Evolutionary conservation across 2,797 vertebrate genomes (phyloP), one percentile per base, ranked within the genome.

Genomic region (Scleropages formosus): DNA sequence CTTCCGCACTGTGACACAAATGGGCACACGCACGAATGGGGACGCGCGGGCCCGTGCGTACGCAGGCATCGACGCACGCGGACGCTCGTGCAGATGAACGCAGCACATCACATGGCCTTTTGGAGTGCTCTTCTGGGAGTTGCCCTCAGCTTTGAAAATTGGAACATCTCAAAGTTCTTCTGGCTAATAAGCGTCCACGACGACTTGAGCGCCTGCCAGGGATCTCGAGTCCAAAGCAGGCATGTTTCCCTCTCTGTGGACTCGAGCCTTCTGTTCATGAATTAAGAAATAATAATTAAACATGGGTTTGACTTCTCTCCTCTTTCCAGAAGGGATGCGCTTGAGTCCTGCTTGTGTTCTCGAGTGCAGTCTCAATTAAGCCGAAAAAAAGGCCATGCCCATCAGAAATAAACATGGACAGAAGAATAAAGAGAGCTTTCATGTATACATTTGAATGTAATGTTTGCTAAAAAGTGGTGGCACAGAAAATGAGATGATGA

Each of bases 261-360:
- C 58, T 78, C 65, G 53, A 67, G 66, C 77, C 77, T 75, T 78
- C 72, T 78, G 73, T 75, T 75, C 60, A 24, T 4, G 24, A 78
- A 78, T 78, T 69, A 78, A 78, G 77, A 58, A 75, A 75, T 78
- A 78, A 75, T 75, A 78, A 78, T 75, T 68, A 75, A 78, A 59
- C 66, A 51, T 22, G 49, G 56, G 76, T 74, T 47, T 64, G 62
- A 86, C 80, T 87, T 88, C 89, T 87, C 89, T 89, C 88, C 88
- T 92, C 90, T 91, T 91, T 92, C 89, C 88, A 81, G 75, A 69
- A 16, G 72, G 66, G 77, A 47, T n/a, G 15, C 68, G 31, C 46
- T 47, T 24, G 71, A 74, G 46, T 74, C 59, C 44, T 51, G 68
- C 47, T 71, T 75, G 73, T 70, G 73, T 78, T 74, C 31, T 39